Evolutionary conservation across 2,888 invertebrate species (phyloP).

Genomic region (Pasiphila rectangulata): DNA sequence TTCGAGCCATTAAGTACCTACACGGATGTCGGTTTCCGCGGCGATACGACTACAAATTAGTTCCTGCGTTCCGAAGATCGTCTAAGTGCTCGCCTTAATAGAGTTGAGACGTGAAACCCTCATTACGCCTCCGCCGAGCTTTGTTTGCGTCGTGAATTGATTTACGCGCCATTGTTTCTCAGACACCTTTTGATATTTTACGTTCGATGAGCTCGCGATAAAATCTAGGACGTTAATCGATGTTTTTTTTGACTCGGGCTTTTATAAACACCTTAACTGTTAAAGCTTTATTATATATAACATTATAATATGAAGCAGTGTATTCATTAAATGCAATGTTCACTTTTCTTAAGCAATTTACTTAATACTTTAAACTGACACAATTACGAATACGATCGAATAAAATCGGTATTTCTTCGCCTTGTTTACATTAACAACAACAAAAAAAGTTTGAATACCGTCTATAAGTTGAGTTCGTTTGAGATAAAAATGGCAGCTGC

Average conservation of each 20-base stretch:
- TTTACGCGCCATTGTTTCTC: constrained; percentile 67
- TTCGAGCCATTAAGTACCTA: constrained; percentile 58
- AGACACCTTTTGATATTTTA: constrained; percentile 35
- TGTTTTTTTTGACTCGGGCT: too few relatives aligned
- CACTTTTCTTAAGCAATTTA: too few relatives aligned
- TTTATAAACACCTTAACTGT: too few relatives aligned
- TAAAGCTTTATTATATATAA: too few relatives aligned
- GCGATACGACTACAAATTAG: constrained; percentile 64
- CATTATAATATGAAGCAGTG: too few relatives aligned
- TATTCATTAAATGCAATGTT: too few relatives aligned
- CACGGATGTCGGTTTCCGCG: constrained; percentile 54
- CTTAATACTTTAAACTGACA: neutral
- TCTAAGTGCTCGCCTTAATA: constrained; percentile 59
- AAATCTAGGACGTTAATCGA: constrained; percentile 36
- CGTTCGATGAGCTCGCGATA: constrained; percentile 43
- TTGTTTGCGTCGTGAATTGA: constrained; percentile 65
- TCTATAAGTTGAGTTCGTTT: constrained; percentile 42
- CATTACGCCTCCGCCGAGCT: constrained; percentile 52
- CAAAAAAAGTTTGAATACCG: neutral
- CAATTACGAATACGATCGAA: constrained; percentile 1
- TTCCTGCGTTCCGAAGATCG: constrained; percentile 53
- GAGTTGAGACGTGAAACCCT: constrained; percentile 46
- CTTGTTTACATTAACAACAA: neutral
- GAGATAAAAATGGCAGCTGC: constrained; percentile 68
- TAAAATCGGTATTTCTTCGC: constrained; percentile 41